Base-by-base conservation (phyloP, 2,888 invertebrate genomes). In the Agonopterix arenella region DNA sequence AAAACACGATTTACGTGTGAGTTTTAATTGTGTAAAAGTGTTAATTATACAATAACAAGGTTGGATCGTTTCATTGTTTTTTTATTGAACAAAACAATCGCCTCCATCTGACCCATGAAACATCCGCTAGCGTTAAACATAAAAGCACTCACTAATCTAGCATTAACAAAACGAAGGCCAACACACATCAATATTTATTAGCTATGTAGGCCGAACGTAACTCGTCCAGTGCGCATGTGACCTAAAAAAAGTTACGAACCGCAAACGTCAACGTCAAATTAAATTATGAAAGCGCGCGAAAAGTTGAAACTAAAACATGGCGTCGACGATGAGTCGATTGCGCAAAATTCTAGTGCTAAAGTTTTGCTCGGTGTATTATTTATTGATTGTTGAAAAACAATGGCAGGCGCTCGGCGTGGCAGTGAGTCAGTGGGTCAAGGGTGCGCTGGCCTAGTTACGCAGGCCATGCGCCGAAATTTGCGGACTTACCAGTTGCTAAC, bases 361-460 rank as follows among this genome's bases (percentile, higher is more conserved):
- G 79, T 80, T 80, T 80, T 73, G 75, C 76, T 73, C 74, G 67
- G 78, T 77, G 80, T 84, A 85, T 84, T 88, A 84, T 84, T 84
- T 88, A 88, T 88, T 86, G 86, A 88, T 88, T 85, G 86, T 86
- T 84, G 81, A 82, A 84, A 84, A 85, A 88, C 86, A 86, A 88
- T 86, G 83, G 85, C 80, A 77, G 73, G 77, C 78, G 78, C 74
- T 73, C 70, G 79, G 74, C 73, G 80, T 78, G 85, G 79, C 84
- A 88, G 82, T 88, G 79, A 86, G 86, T 83, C 88, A 89, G 86
- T 88, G 73, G 81, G 88, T 85, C 88, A 89, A 86, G 88, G 88
- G 78, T 76, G 78, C 73, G 70, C 73, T 74, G 84, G 69, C 86
- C 88, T 80, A 88, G 78, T 80, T 86, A 76, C 79, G 76, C 76